These are phyloP conservation scores for Mirza zaza DNA, from an alignment of 2,113 vertebrate genomes.

Conservation along the genomic window DNA sequence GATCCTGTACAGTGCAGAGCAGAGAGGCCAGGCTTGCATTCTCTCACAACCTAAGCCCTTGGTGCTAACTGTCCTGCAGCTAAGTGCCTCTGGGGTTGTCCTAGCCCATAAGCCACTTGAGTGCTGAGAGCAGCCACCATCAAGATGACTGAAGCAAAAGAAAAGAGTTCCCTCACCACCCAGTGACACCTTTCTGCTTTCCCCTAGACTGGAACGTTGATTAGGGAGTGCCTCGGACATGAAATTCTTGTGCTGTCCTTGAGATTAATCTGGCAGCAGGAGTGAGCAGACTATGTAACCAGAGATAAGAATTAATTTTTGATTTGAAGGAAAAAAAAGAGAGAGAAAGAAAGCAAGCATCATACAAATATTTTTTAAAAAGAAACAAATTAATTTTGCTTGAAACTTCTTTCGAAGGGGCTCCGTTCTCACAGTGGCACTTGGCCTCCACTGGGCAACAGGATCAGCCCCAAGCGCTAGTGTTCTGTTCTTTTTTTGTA, in stretches of 20 bases:
- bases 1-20: background rate
- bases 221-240: conserved; percentile 48
- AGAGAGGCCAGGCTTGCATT: background rate
- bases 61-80: conserved; percentile 19
- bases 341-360: background rate
- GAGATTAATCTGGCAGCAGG: conserved; percentile 56
- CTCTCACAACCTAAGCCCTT: conserved; percentile 17
- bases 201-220: conserved; percentile 51
- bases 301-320: conserved; percentile 62
- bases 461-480: conserved; percentile 54
- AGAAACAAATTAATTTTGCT: conserved; percentile 52
- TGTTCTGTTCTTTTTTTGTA: conserved; percentile 80
- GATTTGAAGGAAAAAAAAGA: background rate
- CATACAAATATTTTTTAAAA: background rate
- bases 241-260: conserved; percentile 51
- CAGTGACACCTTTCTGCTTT: conserved; percentile 64
- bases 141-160: background rate
- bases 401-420: background rate
- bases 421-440: background rate
- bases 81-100: conserved; percentile 38
- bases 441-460: background rate
- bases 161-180: background rate
- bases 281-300: conserved; percentile 53
- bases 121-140: conserved; percentile 19
- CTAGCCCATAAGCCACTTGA: background rate